Evolutionary conservation across 2,888 invertebrate species (phyloP), one percentile per base, ranked within the genome.

Genomic region (Perizoma affinitatum): DNA sequence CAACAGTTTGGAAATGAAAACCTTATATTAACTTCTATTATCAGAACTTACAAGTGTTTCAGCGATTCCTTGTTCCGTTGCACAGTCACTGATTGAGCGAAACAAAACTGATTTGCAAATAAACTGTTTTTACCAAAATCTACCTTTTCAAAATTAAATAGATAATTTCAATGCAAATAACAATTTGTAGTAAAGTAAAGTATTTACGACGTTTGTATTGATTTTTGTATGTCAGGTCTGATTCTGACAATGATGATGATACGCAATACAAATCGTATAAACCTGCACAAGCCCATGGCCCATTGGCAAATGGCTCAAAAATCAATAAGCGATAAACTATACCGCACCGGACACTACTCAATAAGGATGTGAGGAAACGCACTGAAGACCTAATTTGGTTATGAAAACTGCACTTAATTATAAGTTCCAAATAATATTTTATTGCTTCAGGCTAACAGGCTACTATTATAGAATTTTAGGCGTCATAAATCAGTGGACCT

Each of bases 211-310:
- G 9, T 42, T 10, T 42, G n/a, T 42, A 42, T 47, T 6, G 52
- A 11, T 7, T 50, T 51, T 4, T 48, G 51, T 33, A 44, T 51
- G 43, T 6, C 10, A 40, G 35, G 44, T 8, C 33, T 40, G 7
- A 9, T 43, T 53, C 57, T 61, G 9, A 61, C 43, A 5, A 61
- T 61, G n/a, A 61, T 61, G 4, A 61, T 50, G 7, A 61, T 61
- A 6, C 61, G 57, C 50, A 61, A 49, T 8, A 61, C 42, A 22
- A 61, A 57, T 5, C 54, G 49, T 34, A 61, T 54, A 7, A 61
- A 61, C 49, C 61, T 51, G 33, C 62, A 62, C 54, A 62, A 41
- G 49, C 58, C 62, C 58, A 62, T 62, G 34, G 54, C 58, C 58
- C 7, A 51, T 35, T 41, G 54, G 38, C 6, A 10, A 51, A 36